A percentile compares a stretch with the other conserved stretches of the same genome.
Evolutionary conservation across 2,113 vertebrate genomes (phyloP).

Genomic region (Gadus macrocephalus): DNA sequence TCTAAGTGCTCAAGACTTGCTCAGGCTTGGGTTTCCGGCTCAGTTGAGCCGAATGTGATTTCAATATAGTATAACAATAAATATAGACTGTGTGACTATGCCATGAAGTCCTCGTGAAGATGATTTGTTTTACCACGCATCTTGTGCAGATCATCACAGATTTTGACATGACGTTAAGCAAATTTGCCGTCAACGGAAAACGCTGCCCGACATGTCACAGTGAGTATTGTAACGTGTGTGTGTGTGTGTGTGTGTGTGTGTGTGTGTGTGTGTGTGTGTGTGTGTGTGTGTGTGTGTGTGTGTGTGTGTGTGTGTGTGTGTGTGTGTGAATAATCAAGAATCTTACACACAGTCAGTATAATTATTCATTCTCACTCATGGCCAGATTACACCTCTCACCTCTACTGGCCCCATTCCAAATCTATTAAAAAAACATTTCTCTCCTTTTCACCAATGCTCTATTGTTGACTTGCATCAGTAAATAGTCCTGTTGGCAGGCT

Average conservation of each 20-base stretch:
- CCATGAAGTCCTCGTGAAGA: no score
- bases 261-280: background rate
- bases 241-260: background rate
- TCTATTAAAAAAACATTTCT: conserved; percentile 11
- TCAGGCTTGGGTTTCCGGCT: no score
- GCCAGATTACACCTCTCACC: background rate
- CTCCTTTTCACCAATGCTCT: background rate
- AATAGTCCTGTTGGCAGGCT: no score
- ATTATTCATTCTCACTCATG: background rate
- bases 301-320: background rate
- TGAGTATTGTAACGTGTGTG: conserved; percentile 67
- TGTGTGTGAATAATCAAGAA: background rate
- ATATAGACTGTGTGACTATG: no score
- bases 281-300: background rate
- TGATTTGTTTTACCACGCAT: no score
- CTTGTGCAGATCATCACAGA: conserved; percentile 90
- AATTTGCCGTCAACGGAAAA: conserved; percentile 89
- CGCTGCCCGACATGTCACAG: conserved; percentile 94
- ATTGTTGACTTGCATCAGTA: background rate
- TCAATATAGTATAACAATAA: no score
- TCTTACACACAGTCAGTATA: background rate
- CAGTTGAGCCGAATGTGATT: no score
- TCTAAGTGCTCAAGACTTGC: no score
- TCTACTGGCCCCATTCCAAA: conserved; percentile 9
- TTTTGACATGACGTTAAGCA: conserved; percentile 98